Conservation (phyloP, 2,888 invertebrate genomes). For the Nemapogon koenigi region DNA sequence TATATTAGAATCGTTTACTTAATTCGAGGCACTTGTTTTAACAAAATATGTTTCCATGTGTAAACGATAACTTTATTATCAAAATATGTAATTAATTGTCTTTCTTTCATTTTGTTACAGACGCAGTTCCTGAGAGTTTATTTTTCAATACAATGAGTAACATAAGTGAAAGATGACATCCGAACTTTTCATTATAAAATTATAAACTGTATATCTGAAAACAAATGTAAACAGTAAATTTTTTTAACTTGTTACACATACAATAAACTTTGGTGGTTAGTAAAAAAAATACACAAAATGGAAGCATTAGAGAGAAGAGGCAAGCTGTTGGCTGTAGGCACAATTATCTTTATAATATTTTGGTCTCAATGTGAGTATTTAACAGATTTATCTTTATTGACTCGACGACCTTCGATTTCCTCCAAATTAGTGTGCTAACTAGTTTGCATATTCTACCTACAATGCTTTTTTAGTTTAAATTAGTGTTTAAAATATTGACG, state of each 20-base stretch:
- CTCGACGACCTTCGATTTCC: neutral
- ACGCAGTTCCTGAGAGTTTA: too few relatives aligned
- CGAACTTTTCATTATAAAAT: too few relatives aligned
- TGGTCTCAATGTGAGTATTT: constrained; percentile 48
- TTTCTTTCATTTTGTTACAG: neutral
- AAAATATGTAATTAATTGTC: too few relatives aligned
- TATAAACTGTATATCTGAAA: too few relatives aligned
- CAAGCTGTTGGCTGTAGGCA: constrained; percentile 26
- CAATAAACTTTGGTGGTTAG: neutral
- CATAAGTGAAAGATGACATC: neutral
- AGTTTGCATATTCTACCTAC: constrained; percentile 2
- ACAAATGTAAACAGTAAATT: too few relatives aligned
- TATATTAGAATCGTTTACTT: too few relatives aligned
- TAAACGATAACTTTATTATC: too few relatives aligned
- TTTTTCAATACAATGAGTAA: neutral
- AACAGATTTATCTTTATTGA: neutral
- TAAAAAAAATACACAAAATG: constrained; percentile 29
- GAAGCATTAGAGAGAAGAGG: constrained; percentile 51
- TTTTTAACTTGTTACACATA: too few relatives aligned
- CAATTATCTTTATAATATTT: constrained; percentile 37
- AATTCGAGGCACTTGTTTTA: too few relatives aligned
- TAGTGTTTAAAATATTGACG: neutral
- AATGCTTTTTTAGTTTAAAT: neutral
- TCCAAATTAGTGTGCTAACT: neutral
- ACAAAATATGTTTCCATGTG: too few relatives aligned